These are phyloP conservation scores for Aplochiton taeniatus DNA, from an alignment of 2,797 vertebrate genomes.

Conservation along the genomic window DNA sequence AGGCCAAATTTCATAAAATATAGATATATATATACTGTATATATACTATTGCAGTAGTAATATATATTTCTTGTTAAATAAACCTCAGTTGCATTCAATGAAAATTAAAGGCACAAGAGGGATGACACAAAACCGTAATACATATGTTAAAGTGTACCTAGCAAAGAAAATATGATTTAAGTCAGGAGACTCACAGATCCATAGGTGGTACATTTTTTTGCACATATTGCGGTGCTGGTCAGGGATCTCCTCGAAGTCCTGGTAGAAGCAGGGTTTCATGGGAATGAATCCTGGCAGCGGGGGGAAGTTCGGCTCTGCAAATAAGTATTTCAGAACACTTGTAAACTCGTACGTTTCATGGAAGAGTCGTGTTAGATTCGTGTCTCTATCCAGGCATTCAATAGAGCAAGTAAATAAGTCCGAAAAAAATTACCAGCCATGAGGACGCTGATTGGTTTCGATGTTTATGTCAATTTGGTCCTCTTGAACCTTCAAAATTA, in stretches of 20 bases:
- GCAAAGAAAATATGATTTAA: too few species aligned
- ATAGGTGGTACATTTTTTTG: constrained; percentile 96
- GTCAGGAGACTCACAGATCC: constrained; percentile 88
- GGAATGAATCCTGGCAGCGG: constrained; percentile 93
- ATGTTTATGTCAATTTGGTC: constrained; percentile 11
- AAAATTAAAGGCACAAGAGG: too few species aligned
- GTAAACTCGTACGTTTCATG: not conserved
- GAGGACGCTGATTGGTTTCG: constrained; percentile 7
- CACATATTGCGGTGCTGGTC: constrained; percentile 91
- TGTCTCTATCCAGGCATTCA: not conserved
- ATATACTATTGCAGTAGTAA: too few species aligned
- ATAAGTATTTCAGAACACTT: not conserved
- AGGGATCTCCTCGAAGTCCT: constrained; percentile 97
- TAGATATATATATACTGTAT: too few species aligned
- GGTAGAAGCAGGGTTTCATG: constrained; percentile 95
- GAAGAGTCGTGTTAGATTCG: not conserved
- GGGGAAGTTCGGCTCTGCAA: constrained; percentile 90
- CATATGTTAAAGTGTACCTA: too few species aligned
- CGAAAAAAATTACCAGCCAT: constrained; percentile 58
- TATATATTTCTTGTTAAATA: too few species aligned
- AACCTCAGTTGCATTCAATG: too few species aligned
- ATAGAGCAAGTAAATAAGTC: too few species aligned
- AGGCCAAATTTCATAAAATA: too few species aligned
- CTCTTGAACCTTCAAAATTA: constrained; percentile 26
- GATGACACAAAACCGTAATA: too few species aligned